phyloP scores from a whole-genome alignment of 2,113 vertebrate species.

The Bettongia penicillata region DNA sequence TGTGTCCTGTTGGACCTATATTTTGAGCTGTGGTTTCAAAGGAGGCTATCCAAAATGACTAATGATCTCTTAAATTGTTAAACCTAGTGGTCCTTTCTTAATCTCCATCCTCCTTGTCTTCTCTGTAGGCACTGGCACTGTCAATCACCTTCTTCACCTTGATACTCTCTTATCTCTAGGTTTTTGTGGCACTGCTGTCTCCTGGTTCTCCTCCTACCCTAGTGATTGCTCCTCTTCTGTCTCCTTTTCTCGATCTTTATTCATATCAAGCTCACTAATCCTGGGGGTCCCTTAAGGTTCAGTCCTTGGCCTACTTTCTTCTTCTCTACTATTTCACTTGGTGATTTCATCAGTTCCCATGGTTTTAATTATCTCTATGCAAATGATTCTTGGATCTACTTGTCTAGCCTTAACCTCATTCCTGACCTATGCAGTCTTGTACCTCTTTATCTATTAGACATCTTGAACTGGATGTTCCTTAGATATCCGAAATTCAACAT shows the following conservation, averaged over 20 bases:
- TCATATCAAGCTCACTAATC: background rate
- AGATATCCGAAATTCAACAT: background rate
- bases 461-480: background rate
- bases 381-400: background rate
- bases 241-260: background rate
- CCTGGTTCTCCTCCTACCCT: background rate
- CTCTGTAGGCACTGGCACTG: background rate
- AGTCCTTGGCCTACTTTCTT: background rate
- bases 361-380: background rate
- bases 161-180: background rate
- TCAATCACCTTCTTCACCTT: background rate
- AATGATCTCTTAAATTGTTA: background rate
- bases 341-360: background rate
- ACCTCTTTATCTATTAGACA: background rate
- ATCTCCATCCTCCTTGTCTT: background rate
- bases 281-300: background rate
- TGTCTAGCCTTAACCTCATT: background rate
- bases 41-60: background rate
- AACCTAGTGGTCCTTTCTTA: background rate
- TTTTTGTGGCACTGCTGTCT: background rate
- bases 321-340: background rate
- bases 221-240: background rate
- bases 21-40: background rate
- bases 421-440: background rate
- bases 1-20: background rate